Conservation (phyloP, 92 coral and sea anemone genomes). For the Anthopleura xanthogrammica region DNA sequence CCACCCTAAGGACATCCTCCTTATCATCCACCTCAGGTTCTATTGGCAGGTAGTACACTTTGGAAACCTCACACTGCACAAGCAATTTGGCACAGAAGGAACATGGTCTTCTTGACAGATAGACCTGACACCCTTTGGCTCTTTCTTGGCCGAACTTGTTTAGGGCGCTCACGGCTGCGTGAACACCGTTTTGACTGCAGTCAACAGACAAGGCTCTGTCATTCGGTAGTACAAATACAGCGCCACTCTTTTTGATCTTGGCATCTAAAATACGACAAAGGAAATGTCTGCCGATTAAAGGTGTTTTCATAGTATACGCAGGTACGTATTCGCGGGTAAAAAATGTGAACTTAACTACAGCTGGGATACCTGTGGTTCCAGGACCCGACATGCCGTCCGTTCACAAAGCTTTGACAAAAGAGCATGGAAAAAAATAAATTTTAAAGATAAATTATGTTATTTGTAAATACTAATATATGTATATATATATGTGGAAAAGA, state of each 20-base stretch:
- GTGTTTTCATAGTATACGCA: no score
- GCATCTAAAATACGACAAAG: background rate
- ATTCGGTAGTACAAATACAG: constrained; percentile 50
- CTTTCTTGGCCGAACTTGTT: constrained; percentile 55
- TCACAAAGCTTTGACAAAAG: no score
- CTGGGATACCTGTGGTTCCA: background rate
- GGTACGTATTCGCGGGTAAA: no score
- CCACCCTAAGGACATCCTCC: constrained; percentile 37
- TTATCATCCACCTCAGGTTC: constrained; percentile 50
- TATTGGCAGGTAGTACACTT: constrained; percentile 53
- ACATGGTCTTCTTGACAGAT: constrained; percentile 65
- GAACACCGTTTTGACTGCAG: constrained; percentile 56
- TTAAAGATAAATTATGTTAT: no score
- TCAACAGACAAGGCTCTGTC: constrained; percentile 56
- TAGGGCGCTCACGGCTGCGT: constrained; percentile 54
- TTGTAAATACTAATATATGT: no score
- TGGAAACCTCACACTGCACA: constrained; percentile 44
- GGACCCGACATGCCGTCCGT: background rate
- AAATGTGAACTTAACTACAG: no score
- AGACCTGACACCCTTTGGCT: constrained; percentile 46
- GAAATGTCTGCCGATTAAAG: background rate
- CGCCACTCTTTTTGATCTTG: constrained; percentile 47
- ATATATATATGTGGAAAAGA: no score
- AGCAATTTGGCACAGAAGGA: constrained; percentile 61
- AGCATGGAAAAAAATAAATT: no score